Conservation (phyloP, 2,113 vertebrate genomes). For the Chamaetylas fuelleborni region DNA sequence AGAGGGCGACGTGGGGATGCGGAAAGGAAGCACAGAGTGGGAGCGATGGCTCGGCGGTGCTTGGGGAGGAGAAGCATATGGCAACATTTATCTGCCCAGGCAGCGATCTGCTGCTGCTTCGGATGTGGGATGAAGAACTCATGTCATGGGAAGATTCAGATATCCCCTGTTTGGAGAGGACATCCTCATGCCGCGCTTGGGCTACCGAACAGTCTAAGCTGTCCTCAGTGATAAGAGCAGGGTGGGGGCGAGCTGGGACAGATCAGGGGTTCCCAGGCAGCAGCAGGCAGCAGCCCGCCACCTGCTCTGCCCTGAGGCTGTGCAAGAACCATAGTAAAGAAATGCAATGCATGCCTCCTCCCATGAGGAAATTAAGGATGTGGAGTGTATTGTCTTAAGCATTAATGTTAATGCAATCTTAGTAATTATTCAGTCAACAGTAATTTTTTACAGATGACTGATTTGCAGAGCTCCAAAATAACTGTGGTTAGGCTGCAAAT, state of each 20-base stretch:
- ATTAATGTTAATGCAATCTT: background rate
- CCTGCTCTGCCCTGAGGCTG: background rate
- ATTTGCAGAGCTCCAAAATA: background rate
- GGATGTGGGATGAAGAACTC: background rate
- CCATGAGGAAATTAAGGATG: background rate
- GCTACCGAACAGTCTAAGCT: background rate
- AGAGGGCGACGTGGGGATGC: accelerated
- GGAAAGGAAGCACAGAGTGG: background rate
- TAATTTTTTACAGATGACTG: background rate
- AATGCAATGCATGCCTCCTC: background rate
- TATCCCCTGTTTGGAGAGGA: background rate
- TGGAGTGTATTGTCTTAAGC: background rate
- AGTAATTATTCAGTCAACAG: background rate
- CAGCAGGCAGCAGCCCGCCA: background rate
- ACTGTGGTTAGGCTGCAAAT: background rate
- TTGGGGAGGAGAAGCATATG: background rate
- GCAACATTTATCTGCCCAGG: background rate
- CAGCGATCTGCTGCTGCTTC: background rate
- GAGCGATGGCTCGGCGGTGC: background rate
- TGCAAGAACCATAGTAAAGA: background rate
- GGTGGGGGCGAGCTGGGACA: accelerated
- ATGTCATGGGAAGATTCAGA: background rate
- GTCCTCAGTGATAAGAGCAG: background rate
- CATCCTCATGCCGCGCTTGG: background rate
- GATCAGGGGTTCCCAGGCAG: background rate